Percentiles rank a stretch among this genome's conserved stretches.
Evolutionary conservation across 53 echinoderm and acorn worm genomes (phyloP).

Genomic region (Astropecten irregularis): DNA sequence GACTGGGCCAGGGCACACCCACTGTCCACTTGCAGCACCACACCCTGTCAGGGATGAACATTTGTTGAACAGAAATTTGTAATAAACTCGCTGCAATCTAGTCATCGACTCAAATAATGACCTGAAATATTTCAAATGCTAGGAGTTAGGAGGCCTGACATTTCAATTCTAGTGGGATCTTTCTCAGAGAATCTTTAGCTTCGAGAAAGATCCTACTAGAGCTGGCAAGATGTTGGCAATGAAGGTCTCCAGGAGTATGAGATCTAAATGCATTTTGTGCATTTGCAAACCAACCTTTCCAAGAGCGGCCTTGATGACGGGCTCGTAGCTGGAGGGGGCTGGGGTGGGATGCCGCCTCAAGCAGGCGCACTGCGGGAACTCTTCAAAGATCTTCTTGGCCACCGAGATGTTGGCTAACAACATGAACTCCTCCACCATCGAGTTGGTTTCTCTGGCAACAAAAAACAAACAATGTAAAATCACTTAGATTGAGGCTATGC

Average conservation of each 20-base stretch:
- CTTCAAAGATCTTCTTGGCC: conserved; percentile 76
- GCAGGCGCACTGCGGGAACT: conserved; percentile 86
- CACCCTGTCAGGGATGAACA: conserved; percentile 58
- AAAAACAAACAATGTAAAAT: not conserved
- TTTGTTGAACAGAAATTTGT: not conserved
- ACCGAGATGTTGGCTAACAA: conserved; percentile 97
- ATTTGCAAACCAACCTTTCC: no score
- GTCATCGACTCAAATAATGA: no score
- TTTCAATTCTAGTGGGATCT: no score
- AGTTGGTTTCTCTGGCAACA: conserved; percentile 88
- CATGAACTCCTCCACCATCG: conserved; percentile 99
- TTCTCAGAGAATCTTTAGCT: no score
- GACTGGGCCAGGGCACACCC: conserved; percentile 83
- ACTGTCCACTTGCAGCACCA: conserved; percentile 81
- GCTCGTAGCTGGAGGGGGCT: conserved; percentile 93
- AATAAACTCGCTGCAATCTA: no score
- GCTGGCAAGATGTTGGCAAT: no score
- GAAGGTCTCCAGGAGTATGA: no score
- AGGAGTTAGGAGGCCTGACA: no score
- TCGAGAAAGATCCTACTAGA: no score
- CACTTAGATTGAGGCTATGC: no score
- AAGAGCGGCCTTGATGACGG: conserved; percentile 89
- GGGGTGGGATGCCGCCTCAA: conserved; percentile 90
- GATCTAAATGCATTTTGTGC: no score
- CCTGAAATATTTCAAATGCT: no score